Percentiles rank a stretch among this genome's conserved stretches.
Evolutionary conservation across 2,888 invertebrate genomes (phyloP).

Genomic region (Andrena dorsata): DNA sequence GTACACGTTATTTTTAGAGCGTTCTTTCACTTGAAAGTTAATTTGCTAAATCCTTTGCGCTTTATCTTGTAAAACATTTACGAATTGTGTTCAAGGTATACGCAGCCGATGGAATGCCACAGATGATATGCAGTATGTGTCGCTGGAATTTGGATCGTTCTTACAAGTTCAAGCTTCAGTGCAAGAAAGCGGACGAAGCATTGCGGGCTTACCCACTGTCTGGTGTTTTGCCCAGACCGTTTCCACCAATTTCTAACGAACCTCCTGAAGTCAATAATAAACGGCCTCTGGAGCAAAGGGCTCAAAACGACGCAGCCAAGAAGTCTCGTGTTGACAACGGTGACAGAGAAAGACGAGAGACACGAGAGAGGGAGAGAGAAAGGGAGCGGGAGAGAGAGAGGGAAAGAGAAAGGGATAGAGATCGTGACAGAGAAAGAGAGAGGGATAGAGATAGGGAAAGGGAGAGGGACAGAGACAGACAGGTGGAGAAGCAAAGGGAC

Average conservation of each 20-base stretch:
- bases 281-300: slow-evolving; percentile 76
- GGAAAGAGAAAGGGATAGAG: slow-evolving; percentile 71
- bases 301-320: slow-evolving; percentile 75
- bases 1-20: too few species aligned
- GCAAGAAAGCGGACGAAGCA: slow-evolving; percentile 90
- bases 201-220: slow-evolving; percentile 89
- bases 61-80: neutral
- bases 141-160: slow-evolving; percentile 89
- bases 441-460: slow-evolving; percentile 73
- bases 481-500: slow-evolving; percentile 72
- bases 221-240: slow-evolving; percentile 87
- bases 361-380: slow-evolving; percentile 61
- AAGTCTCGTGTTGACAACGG: slow-evolving; percentile 81
- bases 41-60: too few species aligned
- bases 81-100: slow-evolving; percentile 77
- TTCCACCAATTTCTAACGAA: slow-evolving; percentile 85
- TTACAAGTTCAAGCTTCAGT: slow-evolving; percentile 91
- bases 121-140: slow-evolving; percentile 90
- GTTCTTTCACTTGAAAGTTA: too few species aligned
- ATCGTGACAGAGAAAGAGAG: slow-evolving; percentile 64
- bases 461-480: slow-evolving; percentile 69
- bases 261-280: slow-evolving; percentile 78
- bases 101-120: slow-evolving; percentile 90
- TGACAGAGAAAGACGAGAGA: slow-evolving; percentile 76
- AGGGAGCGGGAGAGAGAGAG: slow-evolving; percentile 68